These are phyloP conservation scores for Apaloderma vittatum DNA, from an alignment of 2,113 vertebrate species.

Conservation along the genomic window DNA sequence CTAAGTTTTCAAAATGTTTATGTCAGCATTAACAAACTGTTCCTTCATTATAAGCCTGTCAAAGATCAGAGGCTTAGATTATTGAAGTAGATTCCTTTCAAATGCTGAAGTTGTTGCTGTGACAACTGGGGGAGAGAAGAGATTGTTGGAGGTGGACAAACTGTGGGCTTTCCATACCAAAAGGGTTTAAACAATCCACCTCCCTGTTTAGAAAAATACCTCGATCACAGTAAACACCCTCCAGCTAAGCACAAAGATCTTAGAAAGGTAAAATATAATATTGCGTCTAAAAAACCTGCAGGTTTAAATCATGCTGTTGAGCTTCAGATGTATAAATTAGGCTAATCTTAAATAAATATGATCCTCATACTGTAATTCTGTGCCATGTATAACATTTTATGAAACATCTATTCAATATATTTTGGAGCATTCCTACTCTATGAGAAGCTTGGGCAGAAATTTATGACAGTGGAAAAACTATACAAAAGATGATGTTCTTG, in stretches of 20 bases:
- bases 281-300: background rate
- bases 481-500: background rate
- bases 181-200: slow-evolving; percentile 44
- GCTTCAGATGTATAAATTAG: background rate
- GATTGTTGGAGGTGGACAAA: slow-evolving; percentile 48
- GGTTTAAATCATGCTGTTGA: background rate
- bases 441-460: background rate
- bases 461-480: slow-evolving; percentile 54
- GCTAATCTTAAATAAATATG: slow-evolving; percentile 16
- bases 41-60: slow-evolving; percentile 82
- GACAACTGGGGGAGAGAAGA: slow-evolving; percentile 74
- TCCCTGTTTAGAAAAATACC: slow-evolving; percentile 50
- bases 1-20: slow-evolving; percentile 75
- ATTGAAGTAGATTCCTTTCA: slow-evolving; percentile 83
- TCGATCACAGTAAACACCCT: background rate
- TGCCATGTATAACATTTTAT: slow-evolving; percentile 6
- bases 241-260: background rate
- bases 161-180: slow-evolving; percentile 59
- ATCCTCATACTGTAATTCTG: background rate
- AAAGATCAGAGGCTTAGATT: slow-evolving; percentile 84
- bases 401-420: slow-evolving; percentile 25
- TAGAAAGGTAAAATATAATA: background rate
- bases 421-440: background rate
- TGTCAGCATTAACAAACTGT: slow-evolving; percentile 83
- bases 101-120: slow-evolving; percentile 81